Percentiles rank a stretch among this genome's conserved stretches.
Evolutionary conservation across 2,797 vertebrate genomes (phyloP).

Genomic region (Etheostoma perlongum): DNA sequence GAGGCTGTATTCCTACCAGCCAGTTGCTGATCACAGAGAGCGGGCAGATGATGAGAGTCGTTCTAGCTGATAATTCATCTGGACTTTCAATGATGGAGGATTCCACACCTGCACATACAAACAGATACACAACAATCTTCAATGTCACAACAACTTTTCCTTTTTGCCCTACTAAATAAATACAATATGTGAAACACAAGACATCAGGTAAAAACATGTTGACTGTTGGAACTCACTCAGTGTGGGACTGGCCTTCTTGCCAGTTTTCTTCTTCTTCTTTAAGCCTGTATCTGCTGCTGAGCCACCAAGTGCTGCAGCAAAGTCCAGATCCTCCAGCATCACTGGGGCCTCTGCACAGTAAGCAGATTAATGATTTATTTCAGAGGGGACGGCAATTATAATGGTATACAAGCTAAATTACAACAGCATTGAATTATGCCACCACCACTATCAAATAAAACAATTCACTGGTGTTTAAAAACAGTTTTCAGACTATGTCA

Average conservation of each 20-base stretch:
- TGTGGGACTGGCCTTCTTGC: constrained; percentile 69
- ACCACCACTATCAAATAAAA: not conserved
- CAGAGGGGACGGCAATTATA: not conserved
- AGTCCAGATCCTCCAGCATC: constrained; percentile 81
- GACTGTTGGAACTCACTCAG: constrained; percentile 38
- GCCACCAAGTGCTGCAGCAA: constrained; percentile 81
- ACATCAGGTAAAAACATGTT: not conserved
- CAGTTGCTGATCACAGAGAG: constrained; percentile 95
- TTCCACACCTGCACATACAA: constrained; percentile 37
- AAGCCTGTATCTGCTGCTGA: constrained; percentile 40
- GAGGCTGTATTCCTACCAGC: constrained; percentile 84
- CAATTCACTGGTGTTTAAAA: not conserved
- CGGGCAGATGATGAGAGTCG: constrained; percentile 91
- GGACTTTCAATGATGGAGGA: constrained; percentile 33
- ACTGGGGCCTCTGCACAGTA: constrained; percentile 23
- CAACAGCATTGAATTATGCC: not conserved
- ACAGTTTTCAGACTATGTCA: not conserved
- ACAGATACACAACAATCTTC: not conserved
- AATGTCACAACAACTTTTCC: not conserved
- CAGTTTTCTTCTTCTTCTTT: constrained; percentile 81
- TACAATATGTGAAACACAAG: not conserved
- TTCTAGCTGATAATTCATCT: constrained; percentile 71
- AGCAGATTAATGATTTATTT: not conserved
- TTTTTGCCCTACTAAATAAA: not conserved
- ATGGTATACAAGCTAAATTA: not conserved